phyloP scores from a whole-genome alignment of 2,113 vertebrate species.

The Brachypteracias leptosomus region DNA sequence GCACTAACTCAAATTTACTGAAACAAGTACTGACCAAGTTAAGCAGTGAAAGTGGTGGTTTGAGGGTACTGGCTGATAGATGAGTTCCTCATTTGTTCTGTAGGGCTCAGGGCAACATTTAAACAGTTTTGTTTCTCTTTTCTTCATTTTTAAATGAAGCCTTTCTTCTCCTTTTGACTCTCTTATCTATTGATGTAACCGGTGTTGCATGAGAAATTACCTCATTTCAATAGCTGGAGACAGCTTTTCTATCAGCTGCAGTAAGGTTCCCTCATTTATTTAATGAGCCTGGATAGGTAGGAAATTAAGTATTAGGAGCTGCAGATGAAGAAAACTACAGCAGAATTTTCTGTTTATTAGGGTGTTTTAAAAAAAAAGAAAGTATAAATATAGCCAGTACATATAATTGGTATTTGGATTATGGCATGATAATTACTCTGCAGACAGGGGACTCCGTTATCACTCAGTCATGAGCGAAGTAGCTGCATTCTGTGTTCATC shows the following conservation, averaged over 20 bases:
- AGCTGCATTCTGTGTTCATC: conserved; percentile 31
- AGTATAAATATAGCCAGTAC: not conserved
- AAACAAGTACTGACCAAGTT: not conserved
- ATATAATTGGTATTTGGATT: conserved; percentile 37
- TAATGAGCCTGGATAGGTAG: conserved; percentile 41
- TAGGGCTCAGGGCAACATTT: not conserved
- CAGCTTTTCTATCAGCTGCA: conserved; percentile 24
- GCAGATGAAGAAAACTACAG: not conserved
- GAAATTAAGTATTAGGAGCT: conserved; percentile 41
- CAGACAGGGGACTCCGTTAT: conserved; percentile 10
- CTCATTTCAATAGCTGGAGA: not conserved
- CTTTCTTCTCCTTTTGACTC: conserved; percentile 17
- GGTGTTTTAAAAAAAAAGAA: not conserved
- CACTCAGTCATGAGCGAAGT: conserved; percentile 42
- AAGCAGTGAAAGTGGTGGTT: not conserved
- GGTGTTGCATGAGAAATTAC: conserved; percentile 44
- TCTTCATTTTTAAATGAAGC: conserved; percentile 16
- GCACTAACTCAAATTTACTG: too few species aligned
- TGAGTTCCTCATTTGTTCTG: not conserved
- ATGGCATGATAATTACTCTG: conserved; percentile 30
- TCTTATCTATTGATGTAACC: conserved; percentile 20
- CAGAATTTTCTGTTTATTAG: conserved; percentile 4
- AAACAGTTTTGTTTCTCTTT: not conserved
- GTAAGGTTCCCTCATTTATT: conserved; percentile 41
- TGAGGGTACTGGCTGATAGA: not conserved